These are phyloP conservation scores for Vulpes vulpes DNA, from an alignment of 2,113 vertebrate genomes.

Conservation along the genomic window DNA sequence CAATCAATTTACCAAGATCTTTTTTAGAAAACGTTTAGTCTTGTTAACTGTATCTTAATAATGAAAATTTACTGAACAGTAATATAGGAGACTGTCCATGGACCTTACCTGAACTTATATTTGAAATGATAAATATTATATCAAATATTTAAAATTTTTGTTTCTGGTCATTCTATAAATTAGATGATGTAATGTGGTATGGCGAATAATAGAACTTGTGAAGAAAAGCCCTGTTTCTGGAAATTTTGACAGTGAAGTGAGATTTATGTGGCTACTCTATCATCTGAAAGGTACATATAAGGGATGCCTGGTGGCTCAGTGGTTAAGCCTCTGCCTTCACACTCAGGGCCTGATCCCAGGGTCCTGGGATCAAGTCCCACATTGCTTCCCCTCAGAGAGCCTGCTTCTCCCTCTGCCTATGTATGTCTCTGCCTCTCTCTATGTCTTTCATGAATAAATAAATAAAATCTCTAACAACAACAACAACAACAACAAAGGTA, in stretches of 20 bases:
- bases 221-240: slow-evolving; percentile 20
- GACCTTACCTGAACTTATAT: not conserved
- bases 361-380: no score
- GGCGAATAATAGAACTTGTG: not conserved
- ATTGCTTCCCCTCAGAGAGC: no score
- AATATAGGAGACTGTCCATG: not conserved
- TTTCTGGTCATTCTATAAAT: not conserved
- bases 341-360: no score
- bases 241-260: not conserved
- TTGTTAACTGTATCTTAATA: not conserved
- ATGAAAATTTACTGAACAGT: not conserved
- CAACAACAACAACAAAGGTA: not conserved
- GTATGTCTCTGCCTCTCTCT: no score
- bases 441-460: no score
- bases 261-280: not conserved
- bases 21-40: not conserved
- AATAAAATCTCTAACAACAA: no score
- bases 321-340: no score
- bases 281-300: not conserved
- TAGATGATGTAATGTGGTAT: not conserved
- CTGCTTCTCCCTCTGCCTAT: no score
- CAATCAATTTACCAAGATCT: not conserved
- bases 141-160: not conserved
- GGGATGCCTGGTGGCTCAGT: no score
- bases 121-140: not conserved